Evolutionary conservation across 2,113 vertebrate species (phyloP), one percentile per base, ranked within the genome.

Genomic region (Calidris pugnax): DNA sequence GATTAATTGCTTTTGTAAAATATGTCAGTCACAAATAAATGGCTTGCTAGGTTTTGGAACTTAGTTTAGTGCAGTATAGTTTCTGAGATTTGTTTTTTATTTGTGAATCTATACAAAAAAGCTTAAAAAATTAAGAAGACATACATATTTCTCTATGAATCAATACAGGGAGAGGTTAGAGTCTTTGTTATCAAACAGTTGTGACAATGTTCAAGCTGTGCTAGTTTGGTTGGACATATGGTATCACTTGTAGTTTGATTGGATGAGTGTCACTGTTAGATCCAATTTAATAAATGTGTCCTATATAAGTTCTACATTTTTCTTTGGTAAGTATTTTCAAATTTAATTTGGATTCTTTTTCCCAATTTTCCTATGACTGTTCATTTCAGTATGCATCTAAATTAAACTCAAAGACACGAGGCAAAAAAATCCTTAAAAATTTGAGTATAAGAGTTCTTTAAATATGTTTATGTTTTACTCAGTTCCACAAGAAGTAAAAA

Each of bases 1-100:
- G 86, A 89, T 97, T 96, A 93, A 87, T 75, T 56, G 35, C 77
- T 66, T 72, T 94, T 94, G 71, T 94, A 93, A 96, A 96, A 71
- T 48, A 59, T 47, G 14, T 57, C 71, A 77, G 26, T 27, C 16
- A 51, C 21, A 68, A n/a, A 55, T 51, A 78, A 63, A 57, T 24
- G 13, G 28, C 14, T 87, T 89, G 24, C 43, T 75, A 82, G 14
- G 7, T 62, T 85, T 81, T 71, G 13, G 27, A 86, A 63, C 18
- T 26, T 35, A 73, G 27, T 60, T 67, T 55, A 53, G 23, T 50
- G 15, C 7, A 60, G n/a, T 41, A 59, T 12, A 69, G 15, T 51
- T 51, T 45, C 30, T 39, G 32, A 64, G 56, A 53, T 56, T 47
- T 48, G 23, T 0, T 10, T 64, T 78, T 39, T 26, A 45, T 43